Conservation (phyloP, 1,140 invertebrate genomes). For the Antheraea mylitta region DNA sequence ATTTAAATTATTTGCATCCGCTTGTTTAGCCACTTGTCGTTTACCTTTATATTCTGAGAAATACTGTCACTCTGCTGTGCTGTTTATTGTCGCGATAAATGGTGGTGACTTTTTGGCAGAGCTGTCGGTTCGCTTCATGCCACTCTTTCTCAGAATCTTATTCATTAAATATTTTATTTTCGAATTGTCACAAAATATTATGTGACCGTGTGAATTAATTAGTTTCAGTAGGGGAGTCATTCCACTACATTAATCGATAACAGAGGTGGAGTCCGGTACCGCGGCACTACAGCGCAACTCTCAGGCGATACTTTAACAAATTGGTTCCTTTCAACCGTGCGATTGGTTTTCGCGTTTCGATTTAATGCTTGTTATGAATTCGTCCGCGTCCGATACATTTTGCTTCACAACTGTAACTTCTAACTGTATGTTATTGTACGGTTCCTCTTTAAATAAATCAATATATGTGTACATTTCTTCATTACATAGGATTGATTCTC, state of each 20-base stretch:
- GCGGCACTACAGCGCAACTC: background rate
- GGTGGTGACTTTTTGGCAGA: conserved; percentile 32
- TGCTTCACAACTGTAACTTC: conserved; percentile 1
- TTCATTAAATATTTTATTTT: conserved; percentile 18
- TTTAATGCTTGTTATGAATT: conserved; percentile 13
- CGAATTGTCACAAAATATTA: background rate
- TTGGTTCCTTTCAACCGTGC: conserved; percentile 11
- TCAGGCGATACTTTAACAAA: background rate
- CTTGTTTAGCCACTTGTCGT: conserved; percentile 18
- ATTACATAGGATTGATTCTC: conserved; percentile 11
- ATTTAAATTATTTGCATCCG: background rate
- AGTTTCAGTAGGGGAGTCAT: background rate
- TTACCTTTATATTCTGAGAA: conserved; percentile 33
- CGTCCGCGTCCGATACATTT: background rate
- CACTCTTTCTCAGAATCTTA: conserved; percentile 20
- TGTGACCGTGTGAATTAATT: background rate
- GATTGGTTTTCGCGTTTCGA: conserved; percentile 9
- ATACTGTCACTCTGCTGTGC: conserved; percentile 18
- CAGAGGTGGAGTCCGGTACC: background rate
- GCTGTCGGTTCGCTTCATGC: conserved; percentile 1
- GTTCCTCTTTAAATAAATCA: conserved; percentile 47
- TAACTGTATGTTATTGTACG: conserved; percentile 29
- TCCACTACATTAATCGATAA: background rate
- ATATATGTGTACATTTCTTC: conserved; percentile 31
- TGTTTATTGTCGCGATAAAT: conserved; percentile 11